Conservation (phyloP, 2,797 vertebrate genomes). For the Diglossa cyanea region DNA sequence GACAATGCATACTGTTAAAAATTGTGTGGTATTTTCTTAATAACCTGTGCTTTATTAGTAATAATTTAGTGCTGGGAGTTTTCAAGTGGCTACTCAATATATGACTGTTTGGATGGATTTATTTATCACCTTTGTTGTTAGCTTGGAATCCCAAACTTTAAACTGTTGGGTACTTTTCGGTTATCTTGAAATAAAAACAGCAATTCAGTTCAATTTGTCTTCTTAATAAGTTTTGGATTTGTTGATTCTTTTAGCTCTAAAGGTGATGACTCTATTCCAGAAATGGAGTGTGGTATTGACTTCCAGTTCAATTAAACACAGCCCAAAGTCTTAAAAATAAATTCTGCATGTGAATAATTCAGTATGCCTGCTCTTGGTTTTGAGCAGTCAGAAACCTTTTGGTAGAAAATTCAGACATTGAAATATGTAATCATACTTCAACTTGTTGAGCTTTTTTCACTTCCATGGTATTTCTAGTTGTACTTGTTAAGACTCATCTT, state of each 20-base stretch:
- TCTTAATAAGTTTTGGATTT: not conserved
- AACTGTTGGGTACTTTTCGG: not conserved
- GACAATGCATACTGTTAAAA: not conserved
- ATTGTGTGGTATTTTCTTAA: not conserved
- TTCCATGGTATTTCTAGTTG: not conserved
- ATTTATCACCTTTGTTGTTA: not conserved
- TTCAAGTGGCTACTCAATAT: not conserved
- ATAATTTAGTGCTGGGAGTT: not conserved
- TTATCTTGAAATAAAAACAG: not conserved
- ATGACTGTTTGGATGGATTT: not conserved
- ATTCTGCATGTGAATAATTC: not conserved
- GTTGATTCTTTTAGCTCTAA: not conserved
- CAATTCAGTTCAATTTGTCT: not conserved
- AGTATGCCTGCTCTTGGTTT: not conserved
- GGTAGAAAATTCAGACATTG: not conserved
- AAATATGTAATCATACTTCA: not conserved
- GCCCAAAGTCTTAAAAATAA: not conserved
- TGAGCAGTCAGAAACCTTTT: not conserved
- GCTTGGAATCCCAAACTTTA: not conserved
- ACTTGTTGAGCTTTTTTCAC: not conserved
- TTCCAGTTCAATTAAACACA: conserved; percentile 5
- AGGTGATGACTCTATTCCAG: not conserved
- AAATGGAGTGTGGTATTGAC: not conserved
- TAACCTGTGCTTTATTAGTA: not conserved
- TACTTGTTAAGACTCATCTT: not conserved